Percentiles rank a stretch among this genome's conserved stretches.
Evolutionary conservation across 2,888 invertebrate species (phyloP).

Genomic region (Beris chalybata): DNA sequence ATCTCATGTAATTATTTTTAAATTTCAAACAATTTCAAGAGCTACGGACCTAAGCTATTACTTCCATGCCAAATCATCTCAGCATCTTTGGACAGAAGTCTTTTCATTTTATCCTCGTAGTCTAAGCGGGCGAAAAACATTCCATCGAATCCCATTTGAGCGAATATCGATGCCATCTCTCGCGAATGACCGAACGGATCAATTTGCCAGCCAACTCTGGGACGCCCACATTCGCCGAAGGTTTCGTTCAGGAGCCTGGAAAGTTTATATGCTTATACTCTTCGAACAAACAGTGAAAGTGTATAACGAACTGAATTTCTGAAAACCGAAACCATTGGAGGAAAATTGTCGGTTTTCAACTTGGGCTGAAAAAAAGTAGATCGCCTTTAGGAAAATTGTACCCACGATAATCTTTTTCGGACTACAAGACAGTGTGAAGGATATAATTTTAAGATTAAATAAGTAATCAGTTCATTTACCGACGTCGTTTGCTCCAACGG

Average conservation of each 20-base stretch:
- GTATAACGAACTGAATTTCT: too few relatives aligned
- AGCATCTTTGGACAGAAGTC: conserved; percentile 64
- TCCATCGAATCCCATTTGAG: conserved; percentile 87
- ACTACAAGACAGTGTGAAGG: too few relatives aligned
- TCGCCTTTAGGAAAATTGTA: too few relatives aligned
- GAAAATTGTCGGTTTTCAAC: too few relatives aligned
- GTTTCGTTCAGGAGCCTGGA: conserved; percentile 66
- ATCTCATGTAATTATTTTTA: neutral
- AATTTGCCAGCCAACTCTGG: conserved; percentile 81
- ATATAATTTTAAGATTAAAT: too few relatives aligned
- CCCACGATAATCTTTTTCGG: too few relatives aligned
- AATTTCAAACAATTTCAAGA: neutral
- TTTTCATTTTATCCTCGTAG: conserved; percentile 74
- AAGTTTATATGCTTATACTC: neutral
- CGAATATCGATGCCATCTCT: conserved; percentile 79
- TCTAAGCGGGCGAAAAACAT: conserved; percentile 85
- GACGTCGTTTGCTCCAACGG: too few relatives aligned
- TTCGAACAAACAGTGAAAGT: too few relatives aligned
- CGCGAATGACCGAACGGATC: conserved; percentile 87
- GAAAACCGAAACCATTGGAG: too few relatives aligned
- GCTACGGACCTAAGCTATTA: conserved; percentile 65
- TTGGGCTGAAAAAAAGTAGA: too few relatives aligned
- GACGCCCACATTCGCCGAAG: conserved; percentile 73
- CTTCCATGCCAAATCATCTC: conserved; percentile 87
- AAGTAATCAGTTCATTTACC: too few relatives aligned